These are phyloP conservation scores for Uria aalge DNA, from an alignment of 2,113 vertebrate genomes.

Conservation along the genomic window DNA sequence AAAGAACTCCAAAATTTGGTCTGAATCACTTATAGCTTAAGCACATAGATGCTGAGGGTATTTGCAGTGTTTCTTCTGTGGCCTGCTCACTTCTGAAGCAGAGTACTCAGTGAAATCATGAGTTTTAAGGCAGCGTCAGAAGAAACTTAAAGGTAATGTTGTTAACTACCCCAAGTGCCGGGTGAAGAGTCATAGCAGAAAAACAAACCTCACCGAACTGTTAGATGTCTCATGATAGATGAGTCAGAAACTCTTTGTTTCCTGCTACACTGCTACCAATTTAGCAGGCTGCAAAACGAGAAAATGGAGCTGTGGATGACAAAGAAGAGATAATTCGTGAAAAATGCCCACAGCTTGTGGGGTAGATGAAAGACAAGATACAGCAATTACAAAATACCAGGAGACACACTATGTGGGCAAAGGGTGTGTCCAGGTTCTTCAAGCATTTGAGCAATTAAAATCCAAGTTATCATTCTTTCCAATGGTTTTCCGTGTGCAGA, in stretches of 20 bases:
- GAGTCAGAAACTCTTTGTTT: slow-evolving; percentile 60
- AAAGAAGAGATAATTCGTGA: slow-evolving; percentile 38
- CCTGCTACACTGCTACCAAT: background rate
- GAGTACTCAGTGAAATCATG: background rate
- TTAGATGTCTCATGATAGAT: slow-evolving; percentile 43
- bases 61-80: background rate
- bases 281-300: slow-evolving; percentile 39
- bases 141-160: slow-evolving; percentile 8
- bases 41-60: background rate
- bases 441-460: background rate
- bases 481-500: background rate
- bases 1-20: background rate
- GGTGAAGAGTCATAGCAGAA: slow-evolving; percentile 33
- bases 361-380: slow-evolving; percentile 44
- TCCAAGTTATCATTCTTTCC: background rate
- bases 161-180: background rate
- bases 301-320: slow-evolving; percentile 36
- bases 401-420: background rate
- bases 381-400: slow-evolving; percentile 14
- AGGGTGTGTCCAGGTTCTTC: background rate
- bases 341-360: slow-evolving; percentile 25
- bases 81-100: background rate
- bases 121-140: slow-evolving; percentile 24
- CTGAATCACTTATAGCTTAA: background rate
- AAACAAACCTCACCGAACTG: slow-evolving; percentile 14